These are phyloP conservation scores for Parnassius orleans DNA, from an alignment of 2,888 invertebrate species.

Conservation along the genomic window DNA sequence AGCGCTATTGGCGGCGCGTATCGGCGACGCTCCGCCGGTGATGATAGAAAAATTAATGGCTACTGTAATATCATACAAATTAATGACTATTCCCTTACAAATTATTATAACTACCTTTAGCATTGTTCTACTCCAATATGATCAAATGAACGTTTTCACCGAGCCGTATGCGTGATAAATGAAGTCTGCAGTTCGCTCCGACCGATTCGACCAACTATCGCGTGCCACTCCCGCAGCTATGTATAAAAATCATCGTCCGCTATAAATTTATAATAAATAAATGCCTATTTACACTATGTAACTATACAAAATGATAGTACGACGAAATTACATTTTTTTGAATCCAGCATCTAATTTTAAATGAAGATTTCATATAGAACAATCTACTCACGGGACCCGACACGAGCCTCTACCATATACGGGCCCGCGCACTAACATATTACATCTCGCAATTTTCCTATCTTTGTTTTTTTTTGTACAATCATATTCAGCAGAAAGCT, in stretches of 20 bases:
- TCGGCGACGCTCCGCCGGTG: slow-evolving; percentile 55
- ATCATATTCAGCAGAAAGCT: slow-evolving; percentile 73
- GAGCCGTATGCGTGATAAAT: slow-evolving; percentile 67
- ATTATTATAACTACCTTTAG: slow-evolving; percentile 78
- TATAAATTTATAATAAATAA: slow-evolving; percentile 81
- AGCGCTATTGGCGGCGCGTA: slow-evolving; percentile 46
- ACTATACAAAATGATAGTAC: slow-evolving; percentile 80
- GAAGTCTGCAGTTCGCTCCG: slow-evolving; percentile 66
- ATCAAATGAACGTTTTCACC: slow-evolving; percentile 65
- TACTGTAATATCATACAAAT: slow-evolving; percentile 81
- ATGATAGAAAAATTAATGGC: slow-evolving; percentile 78
- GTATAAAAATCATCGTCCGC: slow-evolving; percentile 76
- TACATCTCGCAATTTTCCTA: slow-evolving; percentile 66
- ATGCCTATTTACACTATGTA: slow-evolving; percentile 81
- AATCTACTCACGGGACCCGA: slow-evolving; percentile 57
- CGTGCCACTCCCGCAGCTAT: slow-evolving; percentile 75
- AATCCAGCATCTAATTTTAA: slow-evolving; percentile 74
- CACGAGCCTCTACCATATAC: slow-evolving; percentile 31
- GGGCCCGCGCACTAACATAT: slow-evolving; percentile 56
- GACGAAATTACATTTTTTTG: slow-evolving; percentile 72
- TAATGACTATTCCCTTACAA: slow-evolving; percentile 81
- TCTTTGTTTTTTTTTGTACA: slow-evolving; percentile 67
- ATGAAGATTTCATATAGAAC: slow-evolving; percentile 67
- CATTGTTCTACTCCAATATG: slow-evolving; percentile 78
- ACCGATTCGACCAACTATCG: slow-evolving; percentile 63